Percentiles rank a stretch among this genome's conserved stretches.
phyloP scores from a whole-genome alignment of 1,140 invertebrate genomes.

The Batillaria attramentaria region DNA sequence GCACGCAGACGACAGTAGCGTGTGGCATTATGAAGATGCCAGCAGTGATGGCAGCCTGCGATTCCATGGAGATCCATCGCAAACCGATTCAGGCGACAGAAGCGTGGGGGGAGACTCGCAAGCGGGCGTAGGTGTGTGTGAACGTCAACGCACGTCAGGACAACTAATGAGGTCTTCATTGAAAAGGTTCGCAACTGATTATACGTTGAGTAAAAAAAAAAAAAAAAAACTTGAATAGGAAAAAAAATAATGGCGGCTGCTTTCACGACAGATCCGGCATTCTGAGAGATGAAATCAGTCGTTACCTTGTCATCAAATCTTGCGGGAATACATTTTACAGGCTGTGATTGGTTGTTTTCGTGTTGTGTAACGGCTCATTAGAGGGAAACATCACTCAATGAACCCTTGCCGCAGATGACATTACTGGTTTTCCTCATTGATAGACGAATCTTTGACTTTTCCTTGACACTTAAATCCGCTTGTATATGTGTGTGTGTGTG shows the following conservation, averaged over 20 bases:
- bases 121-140: constrained; percentile 4
- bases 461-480: not conserved
- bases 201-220: too few relatives aligned
- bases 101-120: not conserved
- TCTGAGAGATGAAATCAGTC: too few relatives aligned
- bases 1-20: not conserved
- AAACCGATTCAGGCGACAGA: not conserved
- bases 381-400: not conserved
- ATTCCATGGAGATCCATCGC: constrained; percentile 15
- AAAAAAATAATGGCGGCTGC: too few relatives aligned
- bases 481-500: constrained; percentile 20
- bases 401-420: not conserved
- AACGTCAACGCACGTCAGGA: too few relatives aligned
- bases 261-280: too few relatives aligned
- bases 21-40: constrained; percentile 7
- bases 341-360: too few relatives aligned
- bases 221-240: too few relatives aligned
- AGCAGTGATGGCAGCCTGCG: not conserved
- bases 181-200: too few relatives aligned
- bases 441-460: not conserved
- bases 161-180: too few relatives aligned
- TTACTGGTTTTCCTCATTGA: not conserved
- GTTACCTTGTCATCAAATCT: too few relatives aligned
- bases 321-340: too few relatives aligned
- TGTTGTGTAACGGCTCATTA: too few relatives aligned